A percentile compares a stretch with the other conserved stretches of the same genome.
phyloP scores from a whole-genome alignment of 2,797 vertebrate species.

The Chiloscyllium punctatum region DNA sequence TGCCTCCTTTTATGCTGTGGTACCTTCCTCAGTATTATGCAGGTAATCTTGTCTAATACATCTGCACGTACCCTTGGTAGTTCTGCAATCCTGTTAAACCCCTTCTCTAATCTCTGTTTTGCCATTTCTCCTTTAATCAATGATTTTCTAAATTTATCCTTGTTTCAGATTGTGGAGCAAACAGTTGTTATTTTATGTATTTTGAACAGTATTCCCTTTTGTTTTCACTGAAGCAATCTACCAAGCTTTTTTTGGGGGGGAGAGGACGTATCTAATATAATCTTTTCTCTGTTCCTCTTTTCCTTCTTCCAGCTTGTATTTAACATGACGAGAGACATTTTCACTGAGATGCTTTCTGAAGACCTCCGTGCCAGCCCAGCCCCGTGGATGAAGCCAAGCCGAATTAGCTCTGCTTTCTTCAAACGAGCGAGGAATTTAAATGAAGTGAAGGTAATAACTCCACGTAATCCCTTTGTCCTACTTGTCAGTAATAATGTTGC shows the following conservation, averaged over 20 bases:
- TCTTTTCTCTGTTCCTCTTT: constrained; percentile 35
- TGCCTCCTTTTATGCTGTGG: neutral
- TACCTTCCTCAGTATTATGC: no score
- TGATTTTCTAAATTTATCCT: neutral
- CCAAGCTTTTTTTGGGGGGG: neutral
- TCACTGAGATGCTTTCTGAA: constrained; percentile 85
- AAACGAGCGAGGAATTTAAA: constrained; percentile 74
- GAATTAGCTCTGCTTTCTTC: constrained; percentile 68
- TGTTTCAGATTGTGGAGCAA: neutral
- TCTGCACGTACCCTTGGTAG: neutral
- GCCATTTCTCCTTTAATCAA: neutral
- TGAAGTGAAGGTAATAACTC: constrained; percentile 74
- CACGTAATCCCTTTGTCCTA: neutral
- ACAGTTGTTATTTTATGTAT: neutral
- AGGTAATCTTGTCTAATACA: neutral
- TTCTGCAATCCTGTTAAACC: no score
- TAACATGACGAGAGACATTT: constrained; percentile 89
- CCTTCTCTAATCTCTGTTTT: neutral
- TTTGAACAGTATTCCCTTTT: neutral
- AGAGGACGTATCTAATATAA: neutral
- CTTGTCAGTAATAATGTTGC: neutral
- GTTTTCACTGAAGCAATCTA: neutral
- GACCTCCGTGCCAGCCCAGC: constrained; percentile 80
- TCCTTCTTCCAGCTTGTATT: constrained; percentile 75
- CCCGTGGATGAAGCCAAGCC: constrained; percentile 83